phyloP scores from a whole-genome alignment of 2,888 invertebrate genomes.

The Subacronicta megacephala region DNA sequence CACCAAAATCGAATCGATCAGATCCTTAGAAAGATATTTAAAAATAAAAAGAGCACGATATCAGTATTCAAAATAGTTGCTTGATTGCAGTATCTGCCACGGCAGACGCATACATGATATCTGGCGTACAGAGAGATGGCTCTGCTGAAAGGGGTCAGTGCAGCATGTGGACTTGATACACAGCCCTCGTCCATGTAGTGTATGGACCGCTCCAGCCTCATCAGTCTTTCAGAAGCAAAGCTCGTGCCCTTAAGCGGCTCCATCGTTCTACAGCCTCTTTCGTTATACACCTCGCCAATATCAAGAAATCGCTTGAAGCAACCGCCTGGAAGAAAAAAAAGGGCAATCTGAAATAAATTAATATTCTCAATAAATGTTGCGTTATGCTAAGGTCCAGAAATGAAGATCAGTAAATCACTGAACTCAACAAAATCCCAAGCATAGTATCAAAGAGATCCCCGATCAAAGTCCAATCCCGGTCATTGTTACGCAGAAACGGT shows the following conservation, averaged over 20 bases:
- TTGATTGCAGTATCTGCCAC: slow-evolving; percentile 65
- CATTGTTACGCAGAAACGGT: too few relatives aligned
- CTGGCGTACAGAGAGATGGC: slow-evolving; percentile 68
- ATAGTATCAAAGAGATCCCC: too few relatives aligned
- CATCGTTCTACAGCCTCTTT: slow-evolving; percentile 67
- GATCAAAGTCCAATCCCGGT: too few relatives aligned
- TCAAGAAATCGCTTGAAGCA: slow-evolving; percentile 68
- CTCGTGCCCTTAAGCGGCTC: slow-evolving; percentile 58
- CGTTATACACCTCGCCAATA: slow-evolving; percentile 59
- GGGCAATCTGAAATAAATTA: not conserved
- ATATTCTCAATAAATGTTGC: too few relatives aligned
- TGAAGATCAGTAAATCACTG: too few relatives aligned
- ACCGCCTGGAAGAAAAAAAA: slow-evolving; percentile 40
- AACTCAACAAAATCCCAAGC: too few relatives aligned
- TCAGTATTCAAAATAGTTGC: slow-evolving; percentile 14
- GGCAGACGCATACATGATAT: slow-evolving; percentile 74
- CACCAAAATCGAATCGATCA: slow-evolving; percentile 9
- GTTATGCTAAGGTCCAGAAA: too few relatives aligned
- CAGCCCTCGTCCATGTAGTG: slow-evolving; percentile 60
- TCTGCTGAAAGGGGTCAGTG: slow-evolving; percentile 70
- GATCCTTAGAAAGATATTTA: slow-evolving; percentile 24
- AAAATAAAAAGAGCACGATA: slow-evolving; percentile 11
- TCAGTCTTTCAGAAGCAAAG: slow-evolving; percentile 56
- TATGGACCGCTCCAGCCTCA: slow-evolving; percentile 57
- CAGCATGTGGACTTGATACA: slow-evolving; percentile 65